Base-by-base conservation (phyloP, 2,797 vertebrate species). In the Champsocephalus esox region DNA sequence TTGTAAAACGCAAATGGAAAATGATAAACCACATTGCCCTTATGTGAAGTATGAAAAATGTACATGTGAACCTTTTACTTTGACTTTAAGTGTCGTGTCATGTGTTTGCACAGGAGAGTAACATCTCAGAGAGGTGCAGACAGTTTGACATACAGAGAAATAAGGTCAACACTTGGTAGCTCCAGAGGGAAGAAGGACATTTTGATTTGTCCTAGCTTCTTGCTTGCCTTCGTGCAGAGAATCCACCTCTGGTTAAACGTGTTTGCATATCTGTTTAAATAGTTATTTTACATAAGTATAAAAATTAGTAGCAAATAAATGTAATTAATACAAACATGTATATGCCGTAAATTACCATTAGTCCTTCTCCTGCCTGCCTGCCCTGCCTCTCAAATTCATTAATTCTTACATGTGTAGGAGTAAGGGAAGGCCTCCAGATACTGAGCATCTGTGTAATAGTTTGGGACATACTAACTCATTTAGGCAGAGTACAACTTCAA, bases 371-470 rank as follows among this genome's bases (percentile, higher is more conserved):
- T 19, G 9, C 9, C 44, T 57, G n/a, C 10, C 44, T 51, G 16
- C 10, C 8, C 11, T 51, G 46, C 9, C 32, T 16, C 28, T 21
- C 58, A 64, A 68, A 70, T 34, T 28, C 44, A 34, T 67, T 9
- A 17, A 2, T 45, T 60, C 45, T 16, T 63, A 4, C 28, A 60
- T 52, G n/a, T 65, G 3, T 52, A n/a, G 54, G 54, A 73, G 59
- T 77, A 61, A 52, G 46, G 3, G 62, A 66, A 54, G 24, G 68
- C 73, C 76, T 83, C 63, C 64, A 63, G 68, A 68, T 74, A 66
- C 68, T 6, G 49, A 87, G 71, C 89, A 87, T 89, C 82, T 93
- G 92, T 60, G 48, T 57, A 69, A 88, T 28, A 84, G 79, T 77
- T 92, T 84, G 60, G 73, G 81, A 63, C 59, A 13, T 12, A 61